A percentile compares a stretch with the other conserved stretches of the same genome.
phyloP scores from a whole-genome alignment of 2,113 vertebrate genomes.

The Tachysurus vachellii region DNA sequence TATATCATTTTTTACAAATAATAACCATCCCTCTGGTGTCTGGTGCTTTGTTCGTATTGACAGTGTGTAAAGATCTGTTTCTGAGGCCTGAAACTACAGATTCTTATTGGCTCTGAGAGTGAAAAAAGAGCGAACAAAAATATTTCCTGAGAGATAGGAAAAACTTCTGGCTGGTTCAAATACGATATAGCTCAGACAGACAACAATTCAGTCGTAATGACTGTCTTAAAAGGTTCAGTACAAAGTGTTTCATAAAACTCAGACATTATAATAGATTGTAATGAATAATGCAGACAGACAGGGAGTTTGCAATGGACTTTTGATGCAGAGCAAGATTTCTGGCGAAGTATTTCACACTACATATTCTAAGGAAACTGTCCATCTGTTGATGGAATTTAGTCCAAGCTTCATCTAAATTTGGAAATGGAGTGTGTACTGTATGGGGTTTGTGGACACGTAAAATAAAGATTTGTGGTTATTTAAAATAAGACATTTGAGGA shows the following conservation, averaged over 20 bases:
- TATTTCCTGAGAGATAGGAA: background rate
- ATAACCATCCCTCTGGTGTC: background rate
- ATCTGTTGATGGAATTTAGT: slow-evolving; percentile 11
- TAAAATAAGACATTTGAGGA: background rate
- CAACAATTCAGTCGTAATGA: background rate
- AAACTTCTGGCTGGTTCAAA: background rate
- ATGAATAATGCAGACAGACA: background rate
- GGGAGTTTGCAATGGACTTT: background rate
- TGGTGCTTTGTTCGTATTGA: background rate
- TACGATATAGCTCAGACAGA: background rate
- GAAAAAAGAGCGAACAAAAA: background rate
- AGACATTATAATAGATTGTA: background rate
- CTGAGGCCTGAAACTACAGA: background rate
- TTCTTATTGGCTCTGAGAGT: background rate
- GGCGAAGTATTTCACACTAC: background rate
- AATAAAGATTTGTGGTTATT: background rate
- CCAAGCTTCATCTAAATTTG: slow-evolving; percentile 8
- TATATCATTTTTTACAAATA: background rate
- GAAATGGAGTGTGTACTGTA: background rate
- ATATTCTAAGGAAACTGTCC: slow-evolving; percentile 6
- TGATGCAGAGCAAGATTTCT: background rate
- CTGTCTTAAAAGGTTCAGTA: background rate
- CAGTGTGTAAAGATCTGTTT: background rate
- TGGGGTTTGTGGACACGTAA: background rate
- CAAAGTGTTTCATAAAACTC: background rate